Conservation (phyloP, 2,113 vertebrate genomes). For the Stegastes partitus region DNA sequence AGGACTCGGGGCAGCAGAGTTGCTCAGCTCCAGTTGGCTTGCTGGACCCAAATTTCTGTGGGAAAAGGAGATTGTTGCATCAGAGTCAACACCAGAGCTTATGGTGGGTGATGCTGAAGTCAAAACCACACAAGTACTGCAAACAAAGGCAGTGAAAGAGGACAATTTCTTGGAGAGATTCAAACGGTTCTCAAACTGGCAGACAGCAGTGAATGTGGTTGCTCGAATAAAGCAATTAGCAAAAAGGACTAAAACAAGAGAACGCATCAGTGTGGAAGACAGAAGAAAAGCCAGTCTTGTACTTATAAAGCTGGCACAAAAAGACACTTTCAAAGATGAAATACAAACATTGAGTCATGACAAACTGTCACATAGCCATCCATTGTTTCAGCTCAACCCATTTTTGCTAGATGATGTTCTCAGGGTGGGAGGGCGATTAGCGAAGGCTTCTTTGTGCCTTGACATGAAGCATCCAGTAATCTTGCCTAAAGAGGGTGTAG, state of each 20-base stretch:
- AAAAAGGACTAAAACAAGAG: background rate
- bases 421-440: background rate
- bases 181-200: no score
- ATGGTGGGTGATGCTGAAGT: slow-evolving; percentile 13
- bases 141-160: no score
- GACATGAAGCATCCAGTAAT: background rate
- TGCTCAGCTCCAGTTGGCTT: slow-evolving; percentile 20
- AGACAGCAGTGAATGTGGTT: no score
- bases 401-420: background rate
- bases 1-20: background rate
- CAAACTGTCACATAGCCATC: background rate
- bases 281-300: background rate
- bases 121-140: background rate
- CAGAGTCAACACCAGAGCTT: background rate
- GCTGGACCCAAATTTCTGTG: slow-evolving; percentile 37
- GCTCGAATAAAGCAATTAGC: background rate
- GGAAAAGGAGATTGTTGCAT: background rate
- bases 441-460: background rate
- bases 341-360: background rate
- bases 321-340: background rate
- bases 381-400: background rate
- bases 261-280: background rate
- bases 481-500: no score
- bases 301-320: slow-evolving; percentile 3
- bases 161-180: no score